phyloP scores from a whole-genome alignment of 2,888 invertebrate species.

The Platypus cylindrus region DNA sequence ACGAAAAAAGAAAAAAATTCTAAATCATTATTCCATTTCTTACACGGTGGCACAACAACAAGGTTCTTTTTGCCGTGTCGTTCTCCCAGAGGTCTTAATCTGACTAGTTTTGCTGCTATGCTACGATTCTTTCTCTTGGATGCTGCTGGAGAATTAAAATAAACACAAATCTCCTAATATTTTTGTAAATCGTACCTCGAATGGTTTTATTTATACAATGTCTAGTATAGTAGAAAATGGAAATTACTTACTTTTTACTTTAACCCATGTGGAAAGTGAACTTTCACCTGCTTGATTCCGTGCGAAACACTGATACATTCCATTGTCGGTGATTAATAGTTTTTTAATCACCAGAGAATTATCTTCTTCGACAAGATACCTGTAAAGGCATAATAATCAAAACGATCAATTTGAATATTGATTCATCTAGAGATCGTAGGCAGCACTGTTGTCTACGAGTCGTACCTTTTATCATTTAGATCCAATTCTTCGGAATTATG shows the following conservation, averaged over 20 bases:
- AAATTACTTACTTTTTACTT: constrained; percentile 91
- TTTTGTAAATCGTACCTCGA: no score
- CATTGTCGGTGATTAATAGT: constrained; percentile 73
- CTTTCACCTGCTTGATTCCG: constrained; percentile 83
- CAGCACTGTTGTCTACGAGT: not conserved
- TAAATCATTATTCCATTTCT: no score
- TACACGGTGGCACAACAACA: constrained; percentile 32
- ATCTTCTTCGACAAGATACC: constrained; percentile 69
- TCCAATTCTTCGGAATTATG: constrained; percentile 52
- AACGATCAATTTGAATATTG: no score
- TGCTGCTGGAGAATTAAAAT: no score
- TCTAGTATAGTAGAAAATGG: no score
- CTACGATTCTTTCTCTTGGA: constrained; percentile 24
- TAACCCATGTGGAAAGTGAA: constrained; percentile 81
- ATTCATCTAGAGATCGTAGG: not conserved
- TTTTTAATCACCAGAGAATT: constrained; percentile 71
- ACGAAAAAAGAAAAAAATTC: no score
- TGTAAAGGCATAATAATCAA: constrained; percentile 24
- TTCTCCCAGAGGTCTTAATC: constrained; percentile 31
- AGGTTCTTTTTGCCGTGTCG: constrained; percentile 34
- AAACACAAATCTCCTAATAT: no score
- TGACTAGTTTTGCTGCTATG: constrained; percentile 29
- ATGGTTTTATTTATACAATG: no score
- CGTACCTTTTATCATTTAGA: constrained; percentile 42
- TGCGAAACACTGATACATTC: constrained; percentile 92